A percentile compares a stretch with the other conserved stretches of the same genome.
Conservation (phyloP, 2,888 invertebrate genomes). For the Tortricodes alternella region DNA sequence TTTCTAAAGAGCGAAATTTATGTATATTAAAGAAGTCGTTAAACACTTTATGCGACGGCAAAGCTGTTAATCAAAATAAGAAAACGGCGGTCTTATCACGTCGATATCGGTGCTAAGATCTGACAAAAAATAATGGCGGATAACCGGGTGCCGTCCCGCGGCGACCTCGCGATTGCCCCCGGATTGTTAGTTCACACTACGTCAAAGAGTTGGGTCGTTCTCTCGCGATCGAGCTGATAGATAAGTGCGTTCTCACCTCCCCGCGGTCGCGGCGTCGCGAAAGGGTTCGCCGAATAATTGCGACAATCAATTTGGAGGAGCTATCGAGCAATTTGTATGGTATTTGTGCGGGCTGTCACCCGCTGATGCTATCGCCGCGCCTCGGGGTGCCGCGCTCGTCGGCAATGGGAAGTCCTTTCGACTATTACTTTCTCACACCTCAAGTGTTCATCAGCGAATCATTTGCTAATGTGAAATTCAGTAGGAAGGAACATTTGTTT, state of each 20-base stretch:
- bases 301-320: slow-evolving; percentile 81
- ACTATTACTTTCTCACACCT: slow-evolving; percentile 77
- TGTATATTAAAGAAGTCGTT: slow-evolving; percentile 49
- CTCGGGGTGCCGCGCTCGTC: slow-evolving; percentile 60
- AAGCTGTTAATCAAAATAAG: slow-evolving; percentile 57
- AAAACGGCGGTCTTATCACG: slow-evolving; percentile 55
- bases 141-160: slow-evolving; percentile 54
- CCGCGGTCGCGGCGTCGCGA: slow-evolving; percentile 69
- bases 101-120: slow-evolving; percentile 58
- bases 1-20: slow-evolving; percentile 9
- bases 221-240: slow-evolving; percentile 67
- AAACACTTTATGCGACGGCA: slow-evolving; percentile 45
- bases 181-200: slow-evolving; percentile 72
- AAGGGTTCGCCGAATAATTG: slow-evolving; percentile 81
- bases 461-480: too few relatives aligned
- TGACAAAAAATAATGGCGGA: slow-evolving; percentile 70
- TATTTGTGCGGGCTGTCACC: slow-evolving; percentile 82
- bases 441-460: slow-evolving; percentile 40
- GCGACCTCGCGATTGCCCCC: slow-evolving; percentile 59
- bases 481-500: too few relatives aligned
- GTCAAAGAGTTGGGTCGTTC: slow-evolving; percentile 71
- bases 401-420: slow-evolving; percentile 67
- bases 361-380: slow-evolving; percentile 75
- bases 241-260: slow-evolving; percentile 81
- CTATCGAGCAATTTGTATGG: slow-evolving; percentile 81